These are phyloP conservation scores for Cassiopea andromeda DNA, from an alignment of 30 jellyfish, hydroid and myxozoan species.

Conservation along the genomic window DNA sequence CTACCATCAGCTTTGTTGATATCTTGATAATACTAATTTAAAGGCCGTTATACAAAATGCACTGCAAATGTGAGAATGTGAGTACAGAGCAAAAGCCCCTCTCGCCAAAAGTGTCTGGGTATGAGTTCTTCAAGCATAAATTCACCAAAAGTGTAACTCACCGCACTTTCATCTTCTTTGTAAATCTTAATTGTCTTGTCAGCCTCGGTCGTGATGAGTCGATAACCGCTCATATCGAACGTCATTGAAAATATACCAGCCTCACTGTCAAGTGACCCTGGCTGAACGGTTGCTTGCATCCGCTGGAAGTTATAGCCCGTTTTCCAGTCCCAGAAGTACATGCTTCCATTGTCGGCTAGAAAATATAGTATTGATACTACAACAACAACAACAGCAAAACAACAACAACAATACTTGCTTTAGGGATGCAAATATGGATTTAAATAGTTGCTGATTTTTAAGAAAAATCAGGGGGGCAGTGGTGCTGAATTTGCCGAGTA, in stretches of 20 bases:
- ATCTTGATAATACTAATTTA: no score
- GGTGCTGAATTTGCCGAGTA: no score
- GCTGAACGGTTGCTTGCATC: conserved; percentile 92
- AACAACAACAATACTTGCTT: not conserved
- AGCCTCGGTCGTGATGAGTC: conserved; percentile 97
- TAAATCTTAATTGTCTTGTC: conserved; percentile 97
- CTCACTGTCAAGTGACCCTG: conserved; percentile 99
- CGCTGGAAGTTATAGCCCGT: conserved; percentile 98
- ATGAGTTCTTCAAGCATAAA: not conserved
- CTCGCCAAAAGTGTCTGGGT: no score
- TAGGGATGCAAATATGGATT: not conserved
- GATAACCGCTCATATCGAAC: conserved; percentile 95
- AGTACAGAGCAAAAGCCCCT: no score
- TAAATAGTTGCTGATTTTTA: no score
- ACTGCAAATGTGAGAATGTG: no score
- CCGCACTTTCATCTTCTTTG: conserved; percentile 99
- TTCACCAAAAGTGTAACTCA: conserved; percentile 17
- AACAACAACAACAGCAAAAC: not conserved
- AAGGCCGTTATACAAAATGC: no score
- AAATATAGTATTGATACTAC: not conserved
- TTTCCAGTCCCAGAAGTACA: conserved; percentile 99
- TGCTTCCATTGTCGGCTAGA: conserved; percentile 98
- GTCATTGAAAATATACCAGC: conserved; percentile 99
- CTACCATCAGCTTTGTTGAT: no score
- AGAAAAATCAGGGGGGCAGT: no score